Base-by-base conservation (phyloP, 2,888 invertebrate species). In the Mantis religiosa region DNA sequence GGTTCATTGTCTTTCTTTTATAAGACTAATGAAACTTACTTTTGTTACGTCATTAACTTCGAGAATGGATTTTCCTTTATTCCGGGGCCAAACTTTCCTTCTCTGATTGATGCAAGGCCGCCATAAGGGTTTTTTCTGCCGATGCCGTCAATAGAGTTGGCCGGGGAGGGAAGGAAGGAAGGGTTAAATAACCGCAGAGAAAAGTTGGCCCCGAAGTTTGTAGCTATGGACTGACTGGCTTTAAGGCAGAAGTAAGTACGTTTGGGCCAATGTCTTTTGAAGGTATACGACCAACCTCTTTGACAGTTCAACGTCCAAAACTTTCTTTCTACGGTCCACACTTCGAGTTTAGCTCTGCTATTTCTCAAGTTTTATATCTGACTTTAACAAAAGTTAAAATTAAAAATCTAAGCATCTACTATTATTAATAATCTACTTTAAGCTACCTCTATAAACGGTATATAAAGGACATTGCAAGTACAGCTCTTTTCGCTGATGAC, bases 11-110 rank as follows among this genome's bases (percentile, higher is more conserved):
- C 87, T 87, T 82, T 87, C 82, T 12, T n/a, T 82, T 12, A n/a
- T 82, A 82, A 87, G 87, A 87, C 82, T 82, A 87, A 87, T 87
- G 87, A 87, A 82, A 82, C 34, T 87, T 87, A 71, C 54, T 41
- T 87, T 87, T 87, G 82, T 87, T 87, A 81, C 41, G 87, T 87
- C 87, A 87, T 87, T 87, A 87, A 82, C 41, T 82, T 87, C 1
- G 82, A 82, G 87, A 87, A 87, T 30, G 82, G 54, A 71, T 71
- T 71, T 71, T 20, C 54, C 54, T 71, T 25, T 25, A 20, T 71
- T 71, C 25, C 25, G 15, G 25, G 54, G 3, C 54, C 20, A 20
- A 71, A 71, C 54, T 71, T 71, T 71, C n/a, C 54, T 71, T 25
- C 54, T 71, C 54, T 71, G 54, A 71, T 71, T 71, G 54, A 71